Conservation (phyloP, 2,888 invertebrate genomes). For the Aricia artaxerxes region DNA sequence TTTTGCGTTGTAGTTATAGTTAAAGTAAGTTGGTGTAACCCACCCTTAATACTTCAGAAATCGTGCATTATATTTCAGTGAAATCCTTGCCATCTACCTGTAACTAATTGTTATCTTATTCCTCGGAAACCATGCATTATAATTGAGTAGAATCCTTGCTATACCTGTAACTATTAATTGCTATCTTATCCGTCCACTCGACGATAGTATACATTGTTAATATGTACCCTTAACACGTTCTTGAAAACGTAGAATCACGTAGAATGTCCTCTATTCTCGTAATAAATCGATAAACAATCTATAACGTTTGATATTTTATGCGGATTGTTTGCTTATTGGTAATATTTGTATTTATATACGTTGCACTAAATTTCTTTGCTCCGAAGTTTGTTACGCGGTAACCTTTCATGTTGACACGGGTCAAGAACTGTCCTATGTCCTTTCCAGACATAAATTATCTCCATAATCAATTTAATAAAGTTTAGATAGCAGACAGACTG, state of each 20-base stretch:
- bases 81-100: neutral
- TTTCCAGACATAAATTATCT: too few relatives aligned
- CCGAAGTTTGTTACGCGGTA: too few relatives aligned
- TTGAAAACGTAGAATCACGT: neutral
- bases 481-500: too few relatives aligned
- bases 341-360: neutral
- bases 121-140: too few relatives aligned
- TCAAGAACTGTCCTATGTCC: neutral
- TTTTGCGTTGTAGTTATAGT: too few relatives aligned
- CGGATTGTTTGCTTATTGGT: neutral
- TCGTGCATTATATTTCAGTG: neutral
- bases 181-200: slow-evolving; percentile 1
- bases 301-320: neutral
- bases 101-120: neutral
- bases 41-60: too few relatives aligned
- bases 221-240: neutral
- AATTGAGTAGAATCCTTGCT: neutral
- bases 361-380: too few relatives aligned
- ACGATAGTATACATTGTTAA: neutral
- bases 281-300: slow-evolving; percentile 1
- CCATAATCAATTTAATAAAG: too few relatives aligned
- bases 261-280: neutral
- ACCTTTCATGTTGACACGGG: too few relatives aligned
- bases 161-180: neutral
- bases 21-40: too few relatives aligned